A percentile compares a stretch with the other conserved stretches of the same genome.
phyloP scores from a whole-genome alignment of 2,113 vertebrate species.

The Notarius lentiginosus region DNA sequence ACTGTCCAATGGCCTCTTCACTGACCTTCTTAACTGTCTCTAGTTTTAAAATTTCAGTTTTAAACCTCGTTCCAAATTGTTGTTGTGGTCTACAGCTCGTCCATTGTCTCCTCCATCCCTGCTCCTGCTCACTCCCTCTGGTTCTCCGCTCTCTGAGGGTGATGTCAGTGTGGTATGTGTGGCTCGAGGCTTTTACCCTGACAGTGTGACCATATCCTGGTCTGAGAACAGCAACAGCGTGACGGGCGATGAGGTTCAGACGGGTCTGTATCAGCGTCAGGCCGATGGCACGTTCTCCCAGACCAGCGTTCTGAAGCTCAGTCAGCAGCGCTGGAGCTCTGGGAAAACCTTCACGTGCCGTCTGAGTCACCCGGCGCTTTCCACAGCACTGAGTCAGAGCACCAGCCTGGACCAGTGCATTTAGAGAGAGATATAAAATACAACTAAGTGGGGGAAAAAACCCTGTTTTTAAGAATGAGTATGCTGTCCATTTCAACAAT shows the following conservation, averaged over 20 bases:
- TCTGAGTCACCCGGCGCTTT: conserved; percentile 53
- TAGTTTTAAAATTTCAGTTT: background rate
- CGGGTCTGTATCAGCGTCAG: conserved; percentile 33
- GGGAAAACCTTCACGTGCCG: conserved; percentile 45
- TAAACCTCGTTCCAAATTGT: background rate
- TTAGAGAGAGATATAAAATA: background rate
- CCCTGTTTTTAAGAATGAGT: background rate
- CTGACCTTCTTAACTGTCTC: background rate
- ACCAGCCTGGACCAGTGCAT: conserved; percentile 38
- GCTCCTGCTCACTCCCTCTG: conserved; percentile 27
- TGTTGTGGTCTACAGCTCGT: background rate
- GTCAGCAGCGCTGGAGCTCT: rapidly evolving
- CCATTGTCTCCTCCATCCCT: conserved; percentile 46
- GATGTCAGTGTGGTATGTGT: conserved; percentile 64
- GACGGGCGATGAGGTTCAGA: rapidly evolving
- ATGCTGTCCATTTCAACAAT: background rate
- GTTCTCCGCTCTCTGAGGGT: rapidly evolving
- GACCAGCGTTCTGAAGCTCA: conserved; percentile 62
- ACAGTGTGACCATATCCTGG: background rate
- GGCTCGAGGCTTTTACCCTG: conserved; percentile 24
- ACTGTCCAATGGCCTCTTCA: background rate
- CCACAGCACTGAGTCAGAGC: conserved; percentile 46
- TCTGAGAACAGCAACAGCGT: rapidly evolving
- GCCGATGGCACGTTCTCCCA: conserved; percentile 54
- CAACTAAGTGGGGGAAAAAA: too few relatives aligned